Conservation (phyloP, 2,113 vertebrate genomes). For the Procavia capensis region DNA sequence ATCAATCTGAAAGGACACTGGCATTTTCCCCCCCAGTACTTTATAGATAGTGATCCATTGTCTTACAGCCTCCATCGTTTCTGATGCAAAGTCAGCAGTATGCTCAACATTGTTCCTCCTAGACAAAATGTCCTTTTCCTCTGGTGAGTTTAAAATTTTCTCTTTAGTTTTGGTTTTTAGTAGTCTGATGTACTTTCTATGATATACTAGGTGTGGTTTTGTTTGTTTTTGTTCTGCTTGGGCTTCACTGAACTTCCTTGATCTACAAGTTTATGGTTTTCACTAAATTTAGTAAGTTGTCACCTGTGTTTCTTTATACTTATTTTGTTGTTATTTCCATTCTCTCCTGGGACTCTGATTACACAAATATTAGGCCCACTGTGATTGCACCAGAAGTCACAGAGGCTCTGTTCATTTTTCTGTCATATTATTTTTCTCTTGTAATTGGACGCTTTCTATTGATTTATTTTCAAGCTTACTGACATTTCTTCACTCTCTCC, state of each 20-base stretch:
- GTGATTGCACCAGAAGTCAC: neutral
- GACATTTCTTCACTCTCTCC: neutral
- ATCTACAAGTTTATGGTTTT: slow-evolving; percentile 29
- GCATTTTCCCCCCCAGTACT: neutral
- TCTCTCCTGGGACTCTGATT: neutral
- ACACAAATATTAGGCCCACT: neutral
- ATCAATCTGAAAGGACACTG: neutral
- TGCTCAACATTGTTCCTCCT: neutral
- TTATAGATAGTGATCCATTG: neutral
- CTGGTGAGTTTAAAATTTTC: neutral
- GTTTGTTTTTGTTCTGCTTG: slow-evolving; percentile 31
- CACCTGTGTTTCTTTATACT: neutral
- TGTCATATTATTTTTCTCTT: neutral
- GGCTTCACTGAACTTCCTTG: slow-evolving; percentile 24
- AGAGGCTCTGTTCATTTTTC: neutral
- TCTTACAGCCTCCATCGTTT: neutral
- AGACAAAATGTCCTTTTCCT: neutral
- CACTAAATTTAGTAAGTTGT: neutral
- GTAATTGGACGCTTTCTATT: neutral
- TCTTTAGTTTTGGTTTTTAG: slow-evolving; percentile 17
- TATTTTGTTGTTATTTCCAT: neutral
- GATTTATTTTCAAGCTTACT: neutral
- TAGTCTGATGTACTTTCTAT: neutral
- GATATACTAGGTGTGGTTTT: neutral
- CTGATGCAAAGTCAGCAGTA: neutral